A percentile compares a stretch with the other conserved stretches of the same genome.
Evolutionary conservation across 2,113 vertebrate species (phyloP).

Genomic region (Nycticebus coucang): DNA sequence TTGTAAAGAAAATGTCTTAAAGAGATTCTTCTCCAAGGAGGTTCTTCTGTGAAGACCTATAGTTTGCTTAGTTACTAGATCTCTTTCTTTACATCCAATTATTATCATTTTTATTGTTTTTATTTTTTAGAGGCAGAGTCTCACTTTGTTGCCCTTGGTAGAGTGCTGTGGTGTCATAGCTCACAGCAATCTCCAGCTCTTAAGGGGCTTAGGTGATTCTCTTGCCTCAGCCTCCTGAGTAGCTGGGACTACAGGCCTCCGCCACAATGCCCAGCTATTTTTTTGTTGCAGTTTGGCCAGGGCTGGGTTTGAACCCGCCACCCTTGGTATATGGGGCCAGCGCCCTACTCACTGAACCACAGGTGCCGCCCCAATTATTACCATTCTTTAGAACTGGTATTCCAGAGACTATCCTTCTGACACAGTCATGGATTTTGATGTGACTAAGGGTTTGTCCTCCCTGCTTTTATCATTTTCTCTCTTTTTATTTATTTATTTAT

Average conservation of each 20-base stretch:
- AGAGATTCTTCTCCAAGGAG: not conserved
- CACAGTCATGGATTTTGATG: not conserved
- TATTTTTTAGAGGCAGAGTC: too few species aligned
- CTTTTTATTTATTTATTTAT: not conserved
- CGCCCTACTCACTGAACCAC: too few species aligned
- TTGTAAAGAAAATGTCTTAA: constrained; percentile 2
- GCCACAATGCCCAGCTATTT: too few species aligned
- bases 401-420: not conserved
- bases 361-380: not conserved
- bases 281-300: too few species aligned
- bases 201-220: too few species aligned
- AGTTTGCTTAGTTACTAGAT: not conserved
- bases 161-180: too few species aligned
- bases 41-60: not conserved
- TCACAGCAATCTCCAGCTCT: too few species aligned
- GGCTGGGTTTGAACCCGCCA: too few species aligned
- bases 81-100: not conserved
- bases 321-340: too few species aligned
- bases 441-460: not conserved
- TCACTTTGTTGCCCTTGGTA: too few species aligned
- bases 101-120: not conserved
- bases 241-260: too few species aligned
- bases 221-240: too few species aligned
- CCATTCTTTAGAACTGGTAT: not conserved
- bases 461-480: not conserved